Evolutionary conservation across 2,888 invertebrate species (phyloP).

Genomic region (Pterostichus madidus): DNA sequence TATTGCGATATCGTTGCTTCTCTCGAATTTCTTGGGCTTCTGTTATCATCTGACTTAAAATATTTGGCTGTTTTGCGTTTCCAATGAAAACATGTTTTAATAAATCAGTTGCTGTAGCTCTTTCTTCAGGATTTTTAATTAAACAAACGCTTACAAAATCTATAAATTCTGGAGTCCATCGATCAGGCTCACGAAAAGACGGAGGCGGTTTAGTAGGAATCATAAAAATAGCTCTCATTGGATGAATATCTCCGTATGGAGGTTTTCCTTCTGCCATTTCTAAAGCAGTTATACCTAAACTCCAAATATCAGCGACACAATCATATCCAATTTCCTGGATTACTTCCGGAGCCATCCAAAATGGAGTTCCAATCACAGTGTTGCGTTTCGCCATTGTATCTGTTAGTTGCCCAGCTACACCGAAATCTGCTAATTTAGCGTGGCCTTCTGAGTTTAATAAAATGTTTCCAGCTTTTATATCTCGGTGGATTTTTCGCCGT

Average conservation of each 20-base stretch:
- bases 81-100: slow-evolving; percentile 92
- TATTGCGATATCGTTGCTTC: slow-evolving; percentile 81
- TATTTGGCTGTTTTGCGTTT: slow-evolving; percentile 88
- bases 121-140: slow-evolving; percentile 92
- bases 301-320: slow-evolving; percentile 98
- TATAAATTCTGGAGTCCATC: slow-evolving; percentile 95
- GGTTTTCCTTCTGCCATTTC: slow-evolving; percentile 98
- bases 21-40: slow-evolving; percentile 94
- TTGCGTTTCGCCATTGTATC: slow-evolving; percentile 74
- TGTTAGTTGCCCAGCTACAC: slow-evolving; percentile 97
- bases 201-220: slow-evolving; percentile 98
- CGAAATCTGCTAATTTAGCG: slow-evolving; percentile 97
- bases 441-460: slow-evolving; percentile 96
- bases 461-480: slow-evolving; percentile 97
- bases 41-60: slow-evolving; percentile 91
- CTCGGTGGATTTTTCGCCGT: slow-evolving; percentile 94
- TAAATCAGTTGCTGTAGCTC: slow-evolving; percentile 91
- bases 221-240: slow-evolving; percentile 97
- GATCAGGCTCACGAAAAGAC: slow-evolving; percentile 94
- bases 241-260: slow-evolving; percentile 95
- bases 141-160: slow-evolving; percentile 94
- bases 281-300: slow-evolving; percentile 93
- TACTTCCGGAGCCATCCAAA: slow-evolving; percentile 98
- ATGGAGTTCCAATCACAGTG: slow-evolving; percentile 88
- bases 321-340: slow-evolving; percentile 99